Evolutionary conservation across 2,797 vertebrate genomes (phyloP), one percentile per base, ranked within the genome.

Genomic region (Eidolon dupreanum): DNA sequence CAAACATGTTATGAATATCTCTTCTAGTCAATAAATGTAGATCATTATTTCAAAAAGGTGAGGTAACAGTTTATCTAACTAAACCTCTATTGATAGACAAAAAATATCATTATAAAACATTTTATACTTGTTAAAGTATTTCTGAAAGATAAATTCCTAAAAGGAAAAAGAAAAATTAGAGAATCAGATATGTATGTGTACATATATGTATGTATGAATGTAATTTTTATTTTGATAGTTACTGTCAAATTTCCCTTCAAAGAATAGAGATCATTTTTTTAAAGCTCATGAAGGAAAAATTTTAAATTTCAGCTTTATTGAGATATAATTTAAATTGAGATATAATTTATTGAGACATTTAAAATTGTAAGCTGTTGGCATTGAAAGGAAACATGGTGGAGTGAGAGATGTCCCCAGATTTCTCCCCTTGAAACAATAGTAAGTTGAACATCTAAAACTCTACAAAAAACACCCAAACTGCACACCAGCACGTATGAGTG

Each of bases 71-170:
- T 93, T 81, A 79, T 83, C 57, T 88, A 51, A 57, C 10, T 28
- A 6, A 81, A 53, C 1, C 26, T 22, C 26, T 49, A 6, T 71
- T 90, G 43, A 61, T 59, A 89, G 70, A 63, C 53, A 74, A 93
- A 84, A 20, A 65, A 79, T 77, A 68, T 43, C 46, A 3, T 26
- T 87, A 43, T 86, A 71, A 89, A 38, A 24, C 49, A 49, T 68
- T 78, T 49, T 74, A 31, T 77, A 63, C 5, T 81, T 84, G 11
- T 49, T 85, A 68, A 91, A 94, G 15, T 85, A 81, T 97, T 95
- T 92, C 83, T 96, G 57, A 91, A 91, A 86, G 22, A 53, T 53
- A 94, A 88, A 75, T 92, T 85, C 0, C 51, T 81, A 57, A 93
- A 95, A 68, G 38, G 36, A 70, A 74, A 92, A 66, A 36, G 19